Evolutionary conservation across 2,888 invertebrate genomes (phyloP).

Genomic region (Aleiodes alternator): DNA sequence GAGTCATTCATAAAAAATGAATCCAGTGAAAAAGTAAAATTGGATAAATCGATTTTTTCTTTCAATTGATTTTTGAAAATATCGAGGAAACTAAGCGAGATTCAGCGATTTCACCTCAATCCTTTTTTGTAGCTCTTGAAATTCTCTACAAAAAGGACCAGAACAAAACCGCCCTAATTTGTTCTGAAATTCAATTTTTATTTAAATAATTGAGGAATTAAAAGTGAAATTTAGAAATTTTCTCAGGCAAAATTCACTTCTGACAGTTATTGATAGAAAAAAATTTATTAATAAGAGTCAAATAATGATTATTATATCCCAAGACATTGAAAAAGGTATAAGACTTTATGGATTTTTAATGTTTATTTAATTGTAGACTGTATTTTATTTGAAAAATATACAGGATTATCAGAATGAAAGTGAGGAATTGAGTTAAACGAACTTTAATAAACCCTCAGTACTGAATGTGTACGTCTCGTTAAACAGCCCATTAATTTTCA

Average conservation of each 20-base stretch:
- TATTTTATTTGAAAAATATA: neutral
- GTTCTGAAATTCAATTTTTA: too few relatives aligned
- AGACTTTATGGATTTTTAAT: constrained; percentile 16
- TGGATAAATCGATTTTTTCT: too few relatives aligned
- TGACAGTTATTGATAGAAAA: constrained; percentile 22
- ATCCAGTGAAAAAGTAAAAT: too few relatives aligned
- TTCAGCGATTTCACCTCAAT: too few relatives aligned
- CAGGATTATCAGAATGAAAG: neutral
- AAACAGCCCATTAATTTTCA: too few relatives aligned
- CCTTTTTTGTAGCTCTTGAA: too few relatives aligned
- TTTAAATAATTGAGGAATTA: neutral
- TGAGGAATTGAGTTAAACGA: neutral
- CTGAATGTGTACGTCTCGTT: too few relatives aligned
- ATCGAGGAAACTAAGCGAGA: too few relatives aligned
- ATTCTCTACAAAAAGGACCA: too few relatives aligned
- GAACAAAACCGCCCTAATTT: too few relatives aligned
- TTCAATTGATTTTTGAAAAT: too few relatives aligned
- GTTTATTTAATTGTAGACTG: constrained; percentile 16
- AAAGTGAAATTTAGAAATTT: constrained; percentile 1
- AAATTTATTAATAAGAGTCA: neutral
- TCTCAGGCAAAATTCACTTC: neutral
- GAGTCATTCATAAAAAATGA: too few relatives aligned
- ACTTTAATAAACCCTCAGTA: neutral
- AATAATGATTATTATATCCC: constrained; percentile 12
- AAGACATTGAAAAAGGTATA: neutral